phyloP scores from a whole-genome alignment of 2,888 invertebrate species.

The Maniola hyperantus region DNA sequence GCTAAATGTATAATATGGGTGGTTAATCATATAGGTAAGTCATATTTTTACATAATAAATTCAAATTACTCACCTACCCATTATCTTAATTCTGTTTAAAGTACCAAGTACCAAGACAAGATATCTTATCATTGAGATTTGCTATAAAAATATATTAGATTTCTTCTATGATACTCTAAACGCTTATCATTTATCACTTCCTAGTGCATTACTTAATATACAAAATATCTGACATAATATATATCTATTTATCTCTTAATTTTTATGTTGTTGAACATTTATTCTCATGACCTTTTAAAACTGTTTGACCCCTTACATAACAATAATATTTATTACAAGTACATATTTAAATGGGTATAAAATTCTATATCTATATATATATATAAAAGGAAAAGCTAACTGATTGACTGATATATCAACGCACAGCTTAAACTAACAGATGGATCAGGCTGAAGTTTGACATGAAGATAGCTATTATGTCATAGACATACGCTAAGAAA shows the following conservation, averaged over 20 bases:
- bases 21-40: too few relatives aligned
- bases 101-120: conserved; percentile 13
- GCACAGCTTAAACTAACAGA: too few relatives aligned
- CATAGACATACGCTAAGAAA: too few relatives aligned
- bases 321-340: too few relatives aligned
- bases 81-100: conserved; percentile 18
- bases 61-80: neutral
- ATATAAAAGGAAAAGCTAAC: too few relatives aligned
- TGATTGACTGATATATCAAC: too few relatives aligned
- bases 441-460: too few relatives aligned
- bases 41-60: too few relatives aligned
- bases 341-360: too few relatives aligned
- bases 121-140: conserved; percentile 22
- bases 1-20: too few relatives aligned
- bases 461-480: too few relatives aligned
- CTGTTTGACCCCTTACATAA: conserved; percentile 9
- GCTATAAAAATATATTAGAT: conserved; percentile 16
- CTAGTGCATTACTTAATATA: neutral
- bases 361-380: neutral
- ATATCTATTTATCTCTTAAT: conserved; percentile 2
- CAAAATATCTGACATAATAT: neutral
- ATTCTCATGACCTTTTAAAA: neutral
- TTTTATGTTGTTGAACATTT: neutral
- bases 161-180: conserved; percentile 8
- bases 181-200: conserved; percentile 11